Conservation (phyloP, 2,113 vertebrate genomes). For the Entomyzon cyanotis region DNA sequence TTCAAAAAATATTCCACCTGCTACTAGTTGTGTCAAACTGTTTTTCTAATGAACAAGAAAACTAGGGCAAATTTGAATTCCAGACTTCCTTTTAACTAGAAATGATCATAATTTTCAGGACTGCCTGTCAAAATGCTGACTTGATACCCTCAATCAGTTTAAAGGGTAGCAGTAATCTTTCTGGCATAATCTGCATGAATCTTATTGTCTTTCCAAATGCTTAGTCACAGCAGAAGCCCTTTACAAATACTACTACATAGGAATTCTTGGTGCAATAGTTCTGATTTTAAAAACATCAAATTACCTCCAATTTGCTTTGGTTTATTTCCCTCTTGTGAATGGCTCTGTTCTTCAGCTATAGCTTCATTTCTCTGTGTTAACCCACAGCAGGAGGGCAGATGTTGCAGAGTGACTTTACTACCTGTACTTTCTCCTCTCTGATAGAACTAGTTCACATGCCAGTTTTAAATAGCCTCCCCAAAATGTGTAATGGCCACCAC, state of each 20-base stretch:
- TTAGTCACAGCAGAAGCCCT: constrained; percentile 67
- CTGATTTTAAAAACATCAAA: constrained; percentile 72
- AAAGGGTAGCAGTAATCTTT: constrained; percentile 52
- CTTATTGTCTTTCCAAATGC: constrained; percentile 66
- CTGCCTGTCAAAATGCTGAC: constrained; percentile 45
- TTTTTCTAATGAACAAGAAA: background rate
- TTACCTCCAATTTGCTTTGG: constrained; percentile 75
- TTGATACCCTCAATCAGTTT: constrained; percentile 23
- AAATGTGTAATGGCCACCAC: constrained; percentile 69
- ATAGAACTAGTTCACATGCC: constrained; percentile 74
- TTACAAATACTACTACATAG: constrained; percentile 56
- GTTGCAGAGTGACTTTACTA: constrained; percentile 75
- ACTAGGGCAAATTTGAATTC: background rate
- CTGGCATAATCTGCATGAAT: constrained; percentile 40
- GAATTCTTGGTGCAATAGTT: constrained; percentile 15
- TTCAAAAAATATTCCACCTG: background rate
- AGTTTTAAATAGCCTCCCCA: constrained; percentile 70
- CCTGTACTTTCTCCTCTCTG: constrained; percentile 69
- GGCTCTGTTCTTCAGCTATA: constrained; percentile 53
- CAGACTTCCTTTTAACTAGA: background rate
- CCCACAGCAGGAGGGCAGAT: constrained; percentile 74
- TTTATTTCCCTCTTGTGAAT: constrained; percentile 70
- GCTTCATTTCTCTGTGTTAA: constrained; percentile 70
- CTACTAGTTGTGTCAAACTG: background rate
- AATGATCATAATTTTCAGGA: background rate